Base-by-base conservation (phyloP, 37 sponge, comb jelly and placozoan species). In the Agelas oroides region DNA sequence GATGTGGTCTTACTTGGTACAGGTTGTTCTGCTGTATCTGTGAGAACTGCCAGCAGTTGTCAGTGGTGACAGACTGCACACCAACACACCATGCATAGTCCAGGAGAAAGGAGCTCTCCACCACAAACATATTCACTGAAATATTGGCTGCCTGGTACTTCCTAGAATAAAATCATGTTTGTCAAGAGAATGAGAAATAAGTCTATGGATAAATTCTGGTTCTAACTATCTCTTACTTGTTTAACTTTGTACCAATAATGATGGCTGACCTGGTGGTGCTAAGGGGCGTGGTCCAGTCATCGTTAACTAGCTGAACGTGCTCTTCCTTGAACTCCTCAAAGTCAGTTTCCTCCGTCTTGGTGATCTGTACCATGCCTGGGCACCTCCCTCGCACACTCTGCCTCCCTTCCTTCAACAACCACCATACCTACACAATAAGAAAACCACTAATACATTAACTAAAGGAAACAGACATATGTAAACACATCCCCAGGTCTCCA, bases 61-160 rank as follows among this genome's bases (percentile, higher is more conserved):
- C 63, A 20, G 90, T 90, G 59, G 90, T 90, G 35, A 90, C 77
- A 33, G 77, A 66, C 31, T 90, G 46, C 0, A 79, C 77, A 2
- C 90, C 90, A 13, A 80, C 37, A 53, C 90, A 90, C 90, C 90
- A 90, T 20, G 86, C 85, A 73, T 85, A 85, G 41, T 63, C 46
- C 55, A 72, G 84, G 74, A 84, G 46, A 24, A 80, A 31, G 21
- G 40, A 30, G 55, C 80, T 84, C 68, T 90, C 63, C 67, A 90
- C 76, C 55, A 79, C 72, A 61, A 37, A 90, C 81, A 90, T 80
- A 69, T 90, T 90, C 35, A 90, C 20, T 23, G 70, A 53, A 0
- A 84, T n/a, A 31, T 79, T 80, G 23, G 69, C 72, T 1, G 17
- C 38, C 53, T 90, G 90, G 41, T 84, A 84, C 23, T 59, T 53